Evolutionary conservation across 2,113 vertebrate genomes (phyloP).

Genomic region (Bombycilla garrulus): DNA sequence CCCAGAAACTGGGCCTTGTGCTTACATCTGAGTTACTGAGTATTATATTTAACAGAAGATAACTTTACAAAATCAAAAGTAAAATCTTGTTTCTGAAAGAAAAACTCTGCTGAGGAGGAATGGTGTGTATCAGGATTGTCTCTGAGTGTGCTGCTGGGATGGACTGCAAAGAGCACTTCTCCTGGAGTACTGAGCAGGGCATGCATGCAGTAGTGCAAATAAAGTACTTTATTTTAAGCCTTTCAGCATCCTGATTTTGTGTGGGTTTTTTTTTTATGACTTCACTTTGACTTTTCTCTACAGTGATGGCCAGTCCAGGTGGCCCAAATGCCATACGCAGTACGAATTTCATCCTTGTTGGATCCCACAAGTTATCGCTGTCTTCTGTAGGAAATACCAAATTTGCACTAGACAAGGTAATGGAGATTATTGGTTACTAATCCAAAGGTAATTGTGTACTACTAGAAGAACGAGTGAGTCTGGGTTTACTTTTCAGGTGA

Average conservation of each 20-base stretch:
- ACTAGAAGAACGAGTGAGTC: neutral
- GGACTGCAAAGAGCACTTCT: neutral
- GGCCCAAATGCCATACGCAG: constrained; percentile 88
- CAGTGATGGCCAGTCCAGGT: constrained; percentile 89
- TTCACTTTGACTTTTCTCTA: neutral
- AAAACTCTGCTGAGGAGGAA: neutral
- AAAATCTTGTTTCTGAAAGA: neutral
- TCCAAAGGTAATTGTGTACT: neutral
- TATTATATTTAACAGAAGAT: neutral
- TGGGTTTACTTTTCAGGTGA: neutral
- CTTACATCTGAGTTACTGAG: neutral
- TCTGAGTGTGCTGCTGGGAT: neutral
- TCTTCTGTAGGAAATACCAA: constrained; percentile 84
- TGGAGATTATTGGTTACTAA: neutral
- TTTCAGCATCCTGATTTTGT: neutral
- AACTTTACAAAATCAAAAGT: neutral
- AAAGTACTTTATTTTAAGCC: neutral
- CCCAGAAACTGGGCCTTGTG: neutral
- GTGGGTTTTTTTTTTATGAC: neutral
- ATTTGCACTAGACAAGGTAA: constrained; percentile 94
- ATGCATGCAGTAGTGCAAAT: neutral
- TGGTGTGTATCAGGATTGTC: too few relatives aligned
- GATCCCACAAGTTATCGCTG: constrained; percentile 84
- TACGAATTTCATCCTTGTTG: constrained; percentile 88
- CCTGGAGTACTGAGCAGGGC: neutral